Base-by-base conservation (phyloP, 2,888 invertebrate species). In the Lathronympha strigana region DNA sequence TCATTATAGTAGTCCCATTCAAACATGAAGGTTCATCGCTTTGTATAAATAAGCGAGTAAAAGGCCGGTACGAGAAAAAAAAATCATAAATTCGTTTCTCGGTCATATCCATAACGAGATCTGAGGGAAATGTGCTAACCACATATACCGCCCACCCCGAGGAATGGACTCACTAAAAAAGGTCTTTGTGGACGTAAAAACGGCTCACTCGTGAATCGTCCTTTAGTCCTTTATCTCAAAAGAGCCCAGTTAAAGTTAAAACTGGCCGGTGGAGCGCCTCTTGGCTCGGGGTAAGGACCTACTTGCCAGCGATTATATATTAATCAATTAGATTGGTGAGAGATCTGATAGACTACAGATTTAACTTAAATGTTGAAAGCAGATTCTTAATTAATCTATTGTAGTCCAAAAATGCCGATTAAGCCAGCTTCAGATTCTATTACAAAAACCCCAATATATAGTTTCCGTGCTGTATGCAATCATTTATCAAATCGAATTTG, bases 151-250 rank as follows among this genome's bases (percentile, higher is more conserved):
- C 73, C 72, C 76, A 76, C 71, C 72, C 71, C 71, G 79, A 79
- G 82, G 77, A 81, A 81, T 78, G 79, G 80, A 81, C 78, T 77
- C 77, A 71, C 72, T 68, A 72, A 76, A 78, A 80, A 81, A 76
- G 78, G 80, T 75, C 78, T 82, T 81, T 81, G 80, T 78, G 75
- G 74, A 78, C 76, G 76, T 76, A 78, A 81, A 78, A 82, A 80
- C 74, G 76, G 73, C 74, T 80, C 76, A 73, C 70, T 73, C 74
- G 75, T 75, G 78, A 75, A 78, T 77, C 74, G 76, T 76, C 76
- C 73, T 75, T 78, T 78, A 80, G 76, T 76, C 76, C 73, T 74
- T 78, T 78, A 80, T 79, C 77, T 80, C 73, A 73, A 76, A 76
- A 74, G 71, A 76, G 71, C 72, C 73, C 74, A 69, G 77, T 77